Base-by-base conservation (phyloP, 2,113 vertebrate species). In the Anhinga anhinga region DNA sequence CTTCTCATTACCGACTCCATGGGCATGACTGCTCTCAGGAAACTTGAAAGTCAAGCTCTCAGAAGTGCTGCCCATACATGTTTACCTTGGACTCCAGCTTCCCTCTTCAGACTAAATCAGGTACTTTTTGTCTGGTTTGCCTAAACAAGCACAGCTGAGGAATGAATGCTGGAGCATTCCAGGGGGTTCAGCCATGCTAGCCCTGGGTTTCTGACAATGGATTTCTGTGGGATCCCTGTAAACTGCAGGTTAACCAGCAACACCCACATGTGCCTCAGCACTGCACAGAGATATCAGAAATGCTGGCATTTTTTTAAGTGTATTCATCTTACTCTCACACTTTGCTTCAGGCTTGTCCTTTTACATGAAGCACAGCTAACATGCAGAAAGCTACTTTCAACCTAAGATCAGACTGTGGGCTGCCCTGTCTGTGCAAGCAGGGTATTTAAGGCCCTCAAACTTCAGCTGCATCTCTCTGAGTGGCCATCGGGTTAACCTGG, bases 41-140 rank as follows among this genome's bases (percentile, higher is more conserved):
- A 98, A 98, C 97, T 97, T 97, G 97, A 97, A 97, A 98, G 97
- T 96, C 88, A 27, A 95, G 97, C 93, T 98, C 96, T 96, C 45
- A 78, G 16, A 78, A 91, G 86, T 38, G 88, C 94, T 98, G 98
- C 97, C 97, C 69, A 23, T 96, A 98, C 98, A 98, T 9, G 98
- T 97, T 98, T 97, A 89, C 83, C 88, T 87, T 69, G 88, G 94
- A 93, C 67, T 97, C 95, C 91, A 96, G 82, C 94, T 97, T 96
- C 91, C 78, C 90, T 96, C 94, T 91, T 97, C 93, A 91, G 91
- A 94, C 96, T 93, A 91, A 92, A 81, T 82, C 96, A 97, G 95
- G 93, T 96, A 85, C 85, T 95, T 92, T 97, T 90, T 89, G 93
- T 83, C 93, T 95, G 91, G 81, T 97, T 93, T 97, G 97, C 86